Evolutionary conservation across 2,888 invertebrate species (phyloP), one percentile per base, ranked within the genome.

Genomic region (Nineta flava): DNA sequence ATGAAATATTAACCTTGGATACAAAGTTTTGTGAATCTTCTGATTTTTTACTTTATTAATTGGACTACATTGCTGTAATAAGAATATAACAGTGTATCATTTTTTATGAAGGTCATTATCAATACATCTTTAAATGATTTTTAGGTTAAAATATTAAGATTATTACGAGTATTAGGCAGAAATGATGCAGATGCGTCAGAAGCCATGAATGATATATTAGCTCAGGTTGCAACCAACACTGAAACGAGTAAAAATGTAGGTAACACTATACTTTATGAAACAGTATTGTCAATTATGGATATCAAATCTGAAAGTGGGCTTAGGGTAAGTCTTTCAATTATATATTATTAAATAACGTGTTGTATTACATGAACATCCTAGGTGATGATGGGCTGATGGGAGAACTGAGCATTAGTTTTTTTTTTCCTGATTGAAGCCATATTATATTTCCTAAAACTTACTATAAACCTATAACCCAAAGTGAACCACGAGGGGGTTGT

Each of bases 171-270:
- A 65, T 75, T 99, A 55, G 99, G 99, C 42, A 85, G 87, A 60
- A 94, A 95, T 65, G 99, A 99, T 69, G 82, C 84, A 0, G 95
- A 96, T 61, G 91, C 96, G 1, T 97, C 96, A 9, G 99, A 99
- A 72, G 92, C 95, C 17, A 99, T 99, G 99, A 99, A 99, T 70
- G 99, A 99, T 68, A 97, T 99, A 62, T 75, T 99, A 55, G 97
- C 99, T 10, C 97, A 97, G 72, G 96, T 99, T 34, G 97, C 99
- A 21, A 99, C 99, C 47, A 99, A 99, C 68, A 99, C 99, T 17
- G 99, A 99, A 70, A 97, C 97, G 6, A 96, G 92, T 68, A 99
- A 99, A 75, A 99, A 99, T 72, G 99, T 99, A 19, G 99, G 99
- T 56, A 99, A 99, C 71, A 97, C 99, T 40, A 99, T 99, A 65